Base-by-base conservation (phyloP, 2,888 invertebrate species). In the Crepidodera aurea region DNA sequence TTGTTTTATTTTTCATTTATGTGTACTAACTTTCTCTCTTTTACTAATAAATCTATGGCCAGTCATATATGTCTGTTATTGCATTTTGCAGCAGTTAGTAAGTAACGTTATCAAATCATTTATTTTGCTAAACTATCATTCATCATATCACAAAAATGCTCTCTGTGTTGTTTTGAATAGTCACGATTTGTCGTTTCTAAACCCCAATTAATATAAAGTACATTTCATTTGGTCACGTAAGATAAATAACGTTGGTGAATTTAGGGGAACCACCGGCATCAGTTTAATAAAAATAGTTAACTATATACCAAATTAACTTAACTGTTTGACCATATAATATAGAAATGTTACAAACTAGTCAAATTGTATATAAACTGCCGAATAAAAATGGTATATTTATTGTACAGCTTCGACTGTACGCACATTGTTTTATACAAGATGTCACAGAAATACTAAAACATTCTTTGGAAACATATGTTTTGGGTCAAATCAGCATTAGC, bases 311-410 rank as follows among this genome's bases (percentile, higher is more conserved):
- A 57, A 48, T 42, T 48, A 57, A 57, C 39, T 15, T 60, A 51
- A 63, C 62, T 70, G 69, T 69, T 69, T 68, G 65, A 72, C 68
- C 70, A 69, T 72, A 70, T 59, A 69, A 64, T 69, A 67, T 71
- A 69, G 63, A 67, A 67, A 70, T 70, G 69, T 73, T 71, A 70
- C 67, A 65, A 71, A 70, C 75, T 75, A 75, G 75, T 75, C 75
- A 75, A 73, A 72, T 64, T 74, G 74, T 75, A 73, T 69, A 66
- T 57, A 48, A n/a, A 22, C 39, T 57, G 48, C 39, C 56, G 53
- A 51, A 61, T 59, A 61, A 67, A 54, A 59, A 57, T 48, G 56
- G 56, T 65, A 69, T 68, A 65, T 61, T 59, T 70, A 71, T 70
- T 74, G 73, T 74, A 74, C 73, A 74, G 73, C 71, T 71, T 63